Percentiles rank a stretch among this genome's conserved stretches.
Evolutionary conservation across 2,888 invertebrate genomes (phyloP).

Genomic region (Cerceris rybyensis): DNA sequence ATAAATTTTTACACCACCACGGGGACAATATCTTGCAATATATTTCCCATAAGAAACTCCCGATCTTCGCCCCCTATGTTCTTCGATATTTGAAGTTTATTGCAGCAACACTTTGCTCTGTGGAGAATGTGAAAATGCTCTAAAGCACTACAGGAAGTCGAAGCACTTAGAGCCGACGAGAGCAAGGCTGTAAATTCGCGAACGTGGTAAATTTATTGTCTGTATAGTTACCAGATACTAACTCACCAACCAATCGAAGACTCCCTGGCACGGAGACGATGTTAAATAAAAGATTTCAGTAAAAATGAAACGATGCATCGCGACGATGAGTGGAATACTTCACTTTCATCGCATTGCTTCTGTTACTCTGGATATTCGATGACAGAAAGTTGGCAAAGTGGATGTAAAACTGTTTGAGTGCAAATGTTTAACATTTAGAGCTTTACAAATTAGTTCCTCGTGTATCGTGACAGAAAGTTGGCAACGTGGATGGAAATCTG

Average conservation of each 20-base stretch:
- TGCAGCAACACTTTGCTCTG: constrained; percentile 26
- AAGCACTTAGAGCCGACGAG: constrained; percentile 23
- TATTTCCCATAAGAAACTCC: constrained; percentile 6
- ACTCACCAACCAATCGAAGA: not conserved
- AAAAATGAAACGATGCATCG: not conserved
- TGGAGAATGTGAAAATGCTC: constrained; percentile 3
- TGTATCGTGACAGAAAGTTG: no score
- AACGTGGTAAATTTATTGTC: constrained; percentile 14
- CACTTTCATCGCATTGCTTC: no score
- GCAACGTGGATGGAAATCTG: no score
- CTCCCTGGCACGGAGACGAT: not conserved
- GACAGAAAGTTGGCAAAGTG: no score
- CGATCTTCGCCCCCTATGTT: constrained; percentile 9
- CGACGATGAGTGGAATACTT: no score
- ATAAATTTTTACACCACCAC: not conserved
- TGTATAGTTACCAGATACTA: constrained; percentile 1
- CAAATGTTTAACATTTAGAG: no score
- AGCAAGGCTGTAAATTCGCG: constrained; percentile 29
- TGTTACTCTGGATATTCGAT: no score
- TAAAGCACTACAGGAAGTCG: constrained; percentile 11
- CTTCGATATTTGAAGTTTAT: constrained; percentile 26
- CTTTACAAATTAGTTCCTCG: no score
- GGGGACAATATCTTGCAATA: not conserved
- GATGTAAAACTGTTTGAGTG: no score
- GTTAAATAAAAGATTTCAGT: not conserved